Conservation (phyloP, 1,140 invertebrate genomes). For the Panagrolaimus sp. region DNA sequence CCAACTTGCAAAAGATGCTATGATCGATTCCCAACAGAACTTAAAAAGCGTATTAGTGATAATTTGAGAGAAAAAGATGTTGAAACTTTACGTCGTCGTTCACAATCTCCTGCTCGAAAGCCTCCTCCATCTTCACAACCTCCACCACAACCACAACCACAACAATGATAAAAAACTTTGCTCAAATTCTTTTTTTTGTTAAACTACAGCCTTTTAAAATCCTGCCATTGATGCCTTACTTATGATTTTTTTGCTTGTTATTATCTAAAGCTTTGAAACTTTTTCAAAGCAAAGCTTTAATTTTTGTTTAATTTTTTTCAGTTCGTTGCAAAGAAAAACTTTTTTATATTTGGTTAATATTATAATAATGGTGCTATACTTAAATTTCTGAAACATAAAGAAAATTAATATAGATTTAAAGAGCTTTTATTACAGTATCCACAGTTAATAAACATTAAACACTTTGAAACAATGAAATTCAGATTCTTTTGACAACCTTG, state of each 20-base stretch:
- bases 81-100: constrained; percentile 29
- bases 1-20: constrained; percentile 98
- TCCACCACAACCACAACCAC: background rate
- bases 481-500: too few relatives aligned
- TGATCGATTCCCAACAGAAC: constrained; percentile 87
- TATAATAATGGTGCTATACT: too few relatives aligned
- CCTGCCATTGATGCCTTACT: constrained; percentile 4
- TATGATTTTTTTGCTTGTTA: background rate
- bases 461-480: too few relatives aligned
- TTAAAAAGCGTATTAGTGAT: constrained; percentile 70
- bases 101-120: constrained; percentile 15
- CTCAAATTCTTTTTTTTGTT: background rate
- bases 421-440: too few relatives aligned
- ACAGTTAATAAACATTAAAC: too few relatives aligned
- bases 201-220: background rate
- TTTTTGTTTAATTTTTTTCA: too few relatives aligned
- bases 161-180: background rate
- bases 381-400: too few relatives aligned
- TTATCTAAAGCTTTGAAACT: too few relatives aligned
- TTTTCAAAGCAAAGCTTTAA: too few relatives aligned
- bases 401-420: too few relatives aligned
- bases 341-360: too few relatives aligned
- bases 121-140: background rate
- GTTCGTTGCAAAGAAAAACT: too few relatives aligned
- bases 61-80: constrained; percentile 52